A percentile compares a stretch with the other conserved stretches of the same genome.
These are phyloP conservation scores for Eulemur albifrons DNA, from an alignment of 2,797 vertebrate genomes.

Conservation along the genomic window DNA sequence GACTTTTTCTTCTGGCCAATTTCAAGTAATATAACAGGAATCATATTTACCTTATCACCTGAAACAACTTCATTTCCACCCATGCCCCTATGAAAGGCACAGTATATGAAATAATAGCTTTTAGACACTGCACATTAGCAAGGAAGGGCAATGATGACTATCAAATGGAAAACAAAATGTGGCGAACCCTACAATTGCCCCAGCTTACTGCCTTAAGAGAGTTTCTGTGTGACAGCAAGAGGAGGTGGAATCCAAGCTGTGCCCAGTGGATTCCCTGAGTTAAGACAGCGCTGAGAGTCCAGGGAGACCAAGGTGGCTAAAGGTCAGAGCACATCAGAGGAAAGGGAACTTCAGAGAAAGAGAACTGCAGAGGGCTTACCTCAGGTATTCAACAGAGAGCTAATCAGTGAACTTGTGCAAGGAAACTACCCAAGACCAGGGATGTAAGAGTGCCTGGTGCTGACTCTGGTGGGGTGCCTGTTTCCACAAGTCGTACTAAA, in stretches of 20 bases:
- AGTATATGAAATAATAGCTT: not conserved
- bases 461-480: not conserved
- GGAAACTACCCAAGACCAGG: not conserved
- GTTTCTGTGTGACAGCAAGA: not conserved
- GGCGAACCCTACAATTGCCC: not conserved
- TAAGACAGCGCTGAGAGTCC: not conserved
- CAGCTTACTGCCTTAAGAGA: not conserved
- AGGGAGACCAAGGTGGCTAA: not conserved
- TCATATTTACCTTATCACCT: not conserved
- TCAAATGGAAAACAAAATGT: not conserved
- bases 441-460: not conserved
- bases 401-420: not conserved
- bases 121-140: not conserved
- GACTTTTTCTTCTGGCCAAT: not conserved
- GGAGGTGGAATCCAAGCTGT: not conserved
- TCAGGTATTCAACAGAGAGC: not conserved
- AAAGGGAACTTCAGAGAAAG: not conserved
- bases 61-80: not conserved
- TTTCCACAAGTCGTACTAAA: not conserved
- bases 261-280: not conserved
- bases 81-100: not conserved
- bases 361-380: not conserved
- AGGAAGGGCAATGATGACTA: not conserved
- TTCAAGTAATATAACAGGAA: not conserved
- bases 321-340: not conserved